phyloP scores from a whole-genome alignment of 2,113 vertebrate genomes.

The Triplophysa tibetana region DNA sequence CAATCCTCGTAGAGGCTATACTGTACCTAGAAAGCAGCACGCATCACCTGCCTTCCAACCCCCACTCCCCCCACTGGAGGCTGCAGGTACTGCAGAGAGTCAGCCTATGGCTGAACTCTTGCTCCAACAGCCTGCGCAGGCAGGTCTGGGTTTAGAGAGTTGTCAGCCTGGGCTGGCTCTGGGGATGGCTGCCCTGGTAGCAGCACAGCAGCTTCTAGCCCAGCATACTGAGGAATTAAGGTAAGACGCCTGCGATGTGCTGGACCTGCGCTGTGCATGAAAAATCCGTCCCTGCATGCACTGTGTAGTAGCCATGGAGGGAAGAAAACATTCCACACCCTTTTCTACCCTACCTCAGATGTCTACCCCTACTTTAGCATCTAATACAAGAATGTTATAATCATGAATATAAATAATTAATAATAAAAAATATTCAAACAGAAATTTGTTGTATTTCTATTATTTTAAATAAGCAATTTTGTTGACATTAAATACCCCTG shows the following conservation, averaged over 20 bases:
- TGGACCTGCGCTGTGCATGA: constrained; percentile 18
- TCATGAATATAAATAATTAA: background rate
- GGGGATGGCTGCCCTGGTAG: constrained; percentile 74
- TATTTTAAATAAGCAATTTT: too few species aligned
- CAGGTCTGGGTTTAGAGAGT: constrained; percentile 74
- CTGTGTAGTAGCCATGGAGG: background rate
- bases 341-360: background rate
- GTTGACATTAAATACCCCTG: too few species aligned
- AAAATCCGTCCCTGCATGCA: constrained; percentile 6
- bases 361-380: background rate
- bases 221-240: constrained; percentile 84
- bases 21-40: constrained; percentile 97
- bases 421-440: background rate
- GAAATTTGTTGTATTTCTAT: too few species aligned
- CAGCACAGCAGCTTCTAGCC: constrained; percentile 80
- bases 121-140: constrained; percentile 65
- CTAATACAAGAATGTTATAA: too few species aligned
- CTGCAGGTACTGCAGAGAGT: constrained; percentile 67
- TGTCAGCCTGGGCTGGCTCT: constrained; percentile 75
- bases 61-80: constrained; percentile 92
- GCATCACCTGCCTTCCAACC: constrained; percentile 94
- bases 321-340: background rate
- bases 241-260: constrained; percentile 76
- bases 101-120: constrained; percentile 73
- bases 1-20: constrained; percentile 88